Evolutionary conservation across 2,888 invertebrate genomes (phyloP), one percentile per base, ranked within the genome.

Genomic region (Tenthredo scrophulariae): DNA sequence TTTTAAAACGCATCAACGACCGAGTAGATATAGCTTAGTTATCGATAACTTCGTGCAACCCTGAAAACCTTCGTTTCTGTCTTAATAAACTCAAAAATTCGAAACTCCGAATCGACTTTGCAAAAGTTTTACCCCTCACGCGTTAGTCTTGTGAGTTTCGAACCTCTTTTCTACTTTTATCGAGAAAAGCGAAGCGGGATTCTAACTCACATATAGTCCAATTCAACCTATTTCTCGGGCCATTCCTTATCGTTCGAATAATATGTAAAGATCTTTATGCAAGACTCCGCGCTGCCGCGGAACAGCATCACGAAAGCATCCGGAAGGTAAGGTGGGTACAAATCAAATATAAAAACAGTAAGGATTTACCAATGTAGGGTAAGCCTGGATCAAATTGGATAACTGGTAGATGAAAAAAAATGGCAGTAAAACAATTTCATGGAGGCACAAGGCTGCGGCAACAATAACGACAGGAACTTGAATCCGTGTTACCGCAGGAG

Each of bases 401-500:
- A 29, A 54, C 33, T 10, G n/a, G 7, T 7, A 29, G 29, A 62
- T 62, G 37, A 33, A 33, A n/a, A 50, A 50, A 80, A 62, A 62
- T 80, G 58, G n/a, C 62, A 13, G 40, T 77, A 37, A 80, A 80
- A 62, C 40, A 80, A 58, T 80, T 77, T 37, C 62, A 62, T 22
- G 58, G 62, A 33, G 46, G 79, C 43, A 37, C 58, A 79, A 37
- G 37, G 62, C 58, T 37, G 62, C 10, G 37, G 40, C 13, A 62
- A 80, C 22, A 80, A 62, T 40, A 80, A 62, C 22, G 58, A 62
- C 37, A 15, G 40, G 18, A 62, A 80, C 62, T 80, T 80, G 62
- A 80, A 58, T 58, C 80, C 80, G 40, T 58, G 37, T 62, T 80
- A 37, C 40, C 37, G 58, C 58, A 62, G 62, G 22, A n/a, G 80